These are phyloP conservation scores for Tribolium castaneum DNA, from an alignment of 1,140 invertebrate species.

Conservation along the genomic window DNA sequence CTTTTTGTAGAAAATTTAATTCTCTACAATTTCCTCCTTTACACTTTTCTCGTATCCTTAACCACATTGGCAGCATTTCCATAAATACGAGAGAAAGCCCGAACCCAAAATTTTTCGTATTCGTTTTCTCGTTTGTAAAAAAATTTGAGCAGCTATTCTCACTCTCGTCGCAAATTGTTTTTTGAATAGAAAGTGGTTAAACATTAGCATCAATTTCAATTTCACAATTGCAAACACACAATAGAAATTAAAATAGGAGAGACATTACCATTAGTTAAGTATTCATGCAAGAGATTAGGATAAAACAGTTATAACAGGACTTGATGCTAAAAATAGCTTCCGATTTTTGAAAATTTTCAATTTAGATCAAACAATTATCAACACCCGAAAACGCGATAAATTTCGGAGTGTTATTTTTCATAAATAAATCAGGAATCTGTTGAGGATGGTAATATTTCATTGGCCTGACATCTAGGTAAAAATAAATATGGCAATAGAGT, in stretches of 20 bases:
- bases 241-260: not conserved
- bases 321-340: not conserved
- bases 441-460: not conserved
- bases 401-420: slow-evolving; percentile 6
- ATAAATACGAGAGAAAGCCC: no score
- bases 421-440: slow-evolving; percentile 6
- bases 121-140: no score
- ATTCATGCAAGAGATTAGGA: not conserved
- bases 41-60: no score
- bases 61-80: no score
- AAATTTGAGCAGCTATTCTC: no score
- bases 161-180: not conserved
- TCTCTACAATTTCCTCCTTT: no score
- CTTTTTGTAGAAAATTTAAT: no score
- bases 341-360: not conserved
- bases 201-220: not conserved
- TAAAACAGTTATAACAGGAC: not conserved
- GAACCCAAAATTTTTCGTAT: no score
- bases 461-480: slow-evolving; percentile 1
- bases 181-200: not conserved
- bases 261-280: not conserved
- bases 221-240: not conserved
- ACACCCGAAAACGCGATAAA: not conserved
- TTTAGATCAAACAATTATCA: not conserved
- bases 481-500: slow-evolving; percentile 13